A percentile compares a stretch with the other conserved stretches of the same genome.
Conservation (phyloP, 2,797 vertebrate genomes). For the Characodon lateralis region DNA sequence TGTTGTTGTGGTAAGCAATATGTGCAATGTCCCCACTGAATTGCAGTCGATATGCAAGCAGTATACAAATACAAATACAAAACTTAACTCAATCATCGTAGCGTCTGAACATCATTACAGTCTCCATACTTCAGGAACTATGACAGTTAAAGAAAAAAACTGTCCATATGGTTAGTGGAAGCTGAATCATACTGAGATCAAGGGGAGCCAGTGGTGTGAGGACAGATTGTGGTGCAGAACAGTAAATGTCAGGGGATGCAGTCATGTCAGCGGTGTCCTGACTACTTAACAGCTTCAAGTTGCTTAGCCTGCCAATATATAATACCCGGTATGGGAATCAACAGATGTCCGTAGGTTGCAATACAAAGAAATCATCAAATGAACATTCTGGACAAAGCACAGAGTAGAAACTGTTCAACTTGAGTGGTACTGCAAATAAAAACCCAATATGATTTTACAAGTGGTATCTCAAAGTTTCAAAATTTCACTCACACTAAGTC, state of each 20-base stretch:
- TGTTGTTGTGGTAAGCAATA: constrained; percentile 18
- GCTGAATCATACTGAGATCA: constrained; percentile 58
- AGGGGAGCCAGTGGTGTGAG: constrained; percentile 44
- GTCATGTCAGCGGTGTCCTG: constrained; percentile 28
- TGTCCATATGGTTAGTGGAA: constrained; percentile 52
- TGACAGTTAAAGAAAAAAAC: constrained; percentile 22
- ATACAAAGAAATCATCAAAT: constrained; percentile 18
- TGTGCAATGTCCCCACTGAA: constrained; percentile 11
- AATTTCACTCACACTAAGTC: not conserved
- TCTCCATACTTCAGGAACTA: constrained; percentile 5
- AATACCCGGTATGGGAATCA: constrained; percentile 18
- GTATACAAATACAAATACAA: constrained; percentile 18
- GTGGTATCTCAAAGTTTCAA: not conserved
- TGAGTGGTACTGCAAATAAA: constrained; percentile 1
- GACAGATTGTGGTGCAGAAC: constrained; percentile 61
- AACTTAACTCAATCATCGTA: not conserved
- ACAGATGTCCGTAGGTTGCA: not conserved
- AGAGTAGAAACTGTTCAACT: constrained; percentile 12
- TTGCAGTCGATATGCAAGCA: constrained; percentile 2
- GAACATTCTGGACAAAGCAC: constrained; percentile 14
- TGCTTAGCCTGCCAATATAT: constrained; percentile 5
- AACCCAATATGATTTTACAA: not conserved
- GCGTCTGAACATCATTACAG: not conserved
- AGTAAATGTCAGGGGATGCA: constrained; percentile 36
- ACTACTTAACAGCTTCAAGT: constrained; percentile 15